phyloP scores from a whole-genome alignment of 2,888 invertebrate species.

The Mactromeris polynyma region DNA sequence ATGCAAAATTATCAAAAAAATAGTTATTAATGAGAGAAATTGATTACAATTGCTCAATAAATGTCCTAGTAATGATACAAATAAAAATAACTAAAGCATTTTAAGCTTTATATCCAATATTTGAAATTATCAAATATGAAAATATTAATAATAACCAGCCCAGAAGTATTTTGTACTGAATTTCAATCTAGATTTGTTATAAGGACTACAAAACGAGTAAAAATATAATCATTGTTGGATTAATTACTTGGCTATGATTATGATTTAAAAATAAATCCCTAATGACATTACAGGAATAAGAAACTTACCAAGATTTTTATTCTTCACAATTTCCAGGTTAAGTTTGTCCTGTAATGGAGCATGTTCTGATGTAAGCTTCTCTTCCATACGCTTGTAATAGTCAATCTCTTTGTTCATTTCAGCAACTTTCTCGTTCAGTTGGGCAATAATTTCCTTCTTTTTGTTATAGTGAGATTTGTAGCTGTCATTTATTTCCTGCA shows the following conservation, averaged over 20 bases:
- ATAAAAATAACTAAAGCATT: background rate
- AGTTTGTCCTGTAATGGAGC: conserved; percentile 64
- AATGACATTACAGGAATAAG: background rate
- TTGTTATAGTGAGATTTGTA: conserved; percentile 73
- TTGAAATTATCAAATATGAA: background rate
- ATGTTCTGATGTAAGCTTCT: conserved; percentile 58
- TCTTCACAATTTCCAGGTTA: conserved; percentile 67
- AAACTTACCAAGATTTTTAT: conserved; percentile 70
- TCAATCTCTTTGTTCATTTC: conserved; percentile 48
- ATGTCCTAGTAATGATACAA: background rate
- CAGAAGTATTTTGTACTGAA: background rate
- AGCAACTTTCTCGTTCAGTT: conserved; percentile 60
- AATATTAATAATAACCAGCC: background rate
- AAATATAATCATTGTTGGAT: background rate
- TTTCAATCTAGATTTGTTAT: background rate
- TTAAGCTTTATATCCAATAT: background rate
- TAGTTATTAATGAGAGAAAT: background rate
- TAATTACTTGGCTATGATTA: background rate
- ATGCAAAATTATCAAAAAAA: background rate
- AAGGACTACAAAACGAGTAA: background rate
- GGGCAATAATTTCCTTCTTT: conserved; percentile 73
- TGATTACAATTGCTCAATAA: background rate
- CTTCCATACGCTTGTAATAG: conserved; percentile 50
- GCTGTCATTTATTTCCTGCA: conserved; percentile 63
- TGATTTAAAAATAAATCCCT: background rate